A percentile compares a stretch with the other conserved stretches of the same genome.
These are phyloP conservation scores for Microctenopoma lineatum DNA, from an alignment of 2,797 vertebrate species.

Conservation along the genomic window DNA sequence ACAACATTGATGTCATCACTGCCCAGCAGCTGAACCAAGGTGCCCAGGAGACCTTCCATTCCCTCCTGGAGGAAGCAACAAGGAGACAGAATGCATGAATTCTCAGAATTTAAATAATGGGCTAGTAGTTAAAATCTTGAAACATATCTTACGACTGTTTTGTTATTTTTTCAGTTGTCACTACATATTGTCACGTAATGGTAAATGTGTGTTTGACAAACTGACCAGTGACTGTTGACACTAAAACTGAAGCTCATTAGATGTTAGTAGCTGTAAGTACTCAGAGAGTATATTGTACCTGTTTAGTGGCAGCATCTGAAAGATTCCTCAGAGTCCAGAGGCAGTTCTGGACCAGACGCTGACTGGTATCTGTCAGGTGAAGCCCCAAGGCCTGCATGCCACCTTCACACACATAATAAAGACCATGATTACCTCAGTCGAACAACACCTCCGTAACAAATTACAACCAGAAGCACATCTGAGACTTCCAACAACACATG, in stretches of 20 bases:
- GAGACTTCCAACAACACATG: not conserved
- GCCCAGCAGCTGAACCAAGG: slow-evolving; percentile 95
- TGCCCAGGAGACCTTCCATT: slow-evolving; percentile 98
- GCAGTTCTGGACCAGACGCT: slow-evolving; percentile 98
- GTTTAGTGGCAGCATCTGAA: slow-evolving; percentile 98
- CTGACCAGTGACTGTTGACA: not conserved
- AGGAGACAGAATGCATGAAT: not conserved
- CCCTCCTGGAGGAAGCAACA: slow-evolving; percentile 88
- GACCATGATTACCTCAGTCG: not conserved
- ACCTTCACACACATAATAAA: slow-evolving; percentile 78
- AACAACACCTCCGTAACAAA: not conserved
- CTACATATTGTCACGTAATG: no score
- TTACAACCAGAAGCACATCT: not conserved
- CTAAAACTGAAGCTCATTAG: not conserved
- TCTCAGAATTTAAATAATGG: not conserved
- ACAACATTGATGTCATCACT: slow-evolving; percentile 99
- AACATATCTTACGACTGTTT: not conserved
- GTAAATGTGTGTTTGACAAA: not conserved
- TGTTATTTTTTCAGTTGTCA: no score
- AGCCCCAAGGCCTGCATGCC: slow-evolving; percentile 98
- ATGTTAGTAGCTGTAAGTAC: not conserved
- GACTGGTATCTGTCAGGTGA: slow-evolving; percentile 97
- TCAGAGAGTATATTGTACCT: slow-evolving; percentile 79
- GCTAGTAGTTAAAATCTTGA: not conserved
- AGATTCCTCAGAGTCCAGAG: slow-evolving; percentile 99